Evolutionary conservation across 2,797 vertebrate genomes (phyloP).

Genomic region (Coracias cyanogaster): DNA sequence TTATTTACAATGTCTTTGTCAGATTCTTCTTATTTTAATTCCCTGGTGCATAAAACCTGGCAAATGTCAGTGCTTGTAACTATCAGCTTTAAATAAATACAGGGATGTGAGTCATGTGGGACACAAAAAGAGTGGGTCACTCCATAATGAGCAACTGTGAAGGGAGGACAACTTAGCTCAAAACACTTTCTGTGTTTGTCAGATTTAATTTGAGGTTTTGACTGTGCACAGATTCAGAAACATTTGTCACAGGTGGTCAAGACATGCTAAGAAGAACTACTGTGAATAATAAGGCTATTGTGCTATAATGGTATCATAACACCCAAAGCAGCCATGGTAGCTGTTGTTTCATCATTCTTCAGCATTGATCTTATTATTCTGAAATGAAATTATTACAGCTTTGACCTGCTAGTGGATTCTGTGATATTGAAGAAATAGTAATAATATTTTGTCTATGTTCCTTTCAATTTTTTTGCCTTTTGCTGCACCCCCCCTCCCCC

Average conservation of each 20-base stretch:
- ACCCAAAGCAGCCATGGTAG: neutral
- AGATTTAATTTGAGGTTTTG: constrained; percentile 70
- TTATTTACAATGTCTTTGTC: constrained; percentile 52
- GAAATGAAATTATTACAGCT: constrained; percentile 3
- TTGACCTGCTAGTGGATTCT: neutral
- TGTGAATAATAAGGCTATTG: constrained; percentile 12
- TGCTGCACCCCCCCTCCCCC: neutral
- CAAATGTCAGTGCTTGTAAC: constrained; percentile 65
- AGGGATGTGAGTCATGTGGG: constrained; percentile 19
- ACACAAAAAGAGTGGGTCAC: constrained; percentile 39
- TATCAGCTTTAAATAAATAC: constrained; percentile 66
- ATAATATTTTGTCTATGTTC: neutral
- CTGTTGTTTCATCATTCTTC: constrained; percentile 3
- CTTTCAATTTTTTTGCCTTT: neutral
- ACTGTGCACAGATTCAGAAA: neutral
- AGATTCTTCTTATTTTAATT: constrained; percentile 64
- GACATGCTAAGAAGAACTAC: neutral
- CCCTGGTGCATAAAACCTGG: constrained; percentile 56
- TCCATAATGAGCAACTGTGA: constrained; percentile 25
- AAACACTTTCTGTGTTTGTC: constrained; percentile 36
- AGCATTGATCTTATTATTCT: neutral
- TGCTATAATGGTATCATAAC: neutral
- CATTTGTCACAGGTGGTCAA: constrained; percentile 42
- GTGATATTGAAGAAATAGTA: neutral
- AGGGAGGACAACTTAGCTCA: constrained; percentile 59